Evolutionary conservation across 1,140 invertebrate genomes (phyloP).

Genomic region (Achroia grisella): DNA sequence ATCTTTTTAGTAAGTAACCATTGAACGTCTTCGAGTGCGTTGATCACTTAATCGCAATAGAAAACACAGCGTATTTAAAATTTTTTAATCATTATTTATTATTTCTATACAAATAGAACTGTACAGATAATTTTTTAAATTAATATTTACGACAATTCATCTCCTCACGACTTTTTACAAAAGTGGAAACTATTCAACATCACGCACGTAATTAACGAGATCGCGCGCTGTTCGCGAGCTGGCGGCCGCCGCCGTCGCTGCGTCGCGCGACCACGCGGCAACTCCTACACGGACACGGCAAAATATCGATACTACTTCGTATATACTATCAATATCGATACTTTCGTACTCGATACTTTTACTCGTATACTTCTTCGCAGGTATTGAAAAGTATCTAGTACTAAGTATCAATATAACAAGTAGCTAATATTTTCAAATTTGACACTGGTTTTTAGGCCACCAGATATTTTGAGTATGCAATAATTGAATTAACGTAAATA

Average conservation of each 20-base stretch:
- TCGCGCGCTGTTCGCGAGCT: conserved; percentile 26
- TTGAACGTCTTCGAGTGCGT: too few relatives aligned
- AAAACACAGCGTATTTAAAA: conserved; percentile 70
- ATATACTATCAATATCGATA: too few relatives aligned
- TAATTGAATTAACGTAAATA: too few relatives aligned
- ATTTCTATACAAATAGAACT: conserved; percentile 76
- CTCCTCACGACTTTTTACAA: conserved; percentile 73
- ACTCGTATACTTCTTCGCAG: too few relatives aligned
- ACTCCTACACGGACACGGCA: not conserved
- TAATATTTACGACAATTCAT: conserved; percentile 71
- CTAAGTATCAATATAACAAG: too few relatives aligned
- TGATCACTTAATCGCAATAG: conserved; percentile 53
- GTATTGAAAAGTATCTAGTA: too few relatives aligned
- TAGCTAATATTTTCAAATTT: too few relatives aligned
- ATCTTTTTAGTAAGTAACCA: too few relatives aligned
- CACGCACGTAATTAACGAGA: conserved; percentile 58
- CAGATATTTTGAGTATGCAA: too few relatives aligned
- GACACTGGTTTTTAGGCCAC: too few relatives aligned
- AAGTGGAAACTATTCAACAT: conserved; percentile 74
- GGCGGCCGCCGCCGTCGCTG: conserved; percentile 12
- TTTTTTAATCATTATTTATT: conserved; percentile 73
- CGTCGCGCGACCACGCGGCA: conserved; percentile 10
- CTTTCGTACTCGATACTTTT: too few relatives aligned
- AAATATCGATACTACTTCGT: too few relatives aligned
- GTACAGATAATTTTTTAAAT: conserved; percentile 74